Percentiles rank a stretch among this genome's conserved stretches.
phyloP scores from a whole-genome alignment of 2,888 invertebrate species.

The Torymus texanus region DNA sequence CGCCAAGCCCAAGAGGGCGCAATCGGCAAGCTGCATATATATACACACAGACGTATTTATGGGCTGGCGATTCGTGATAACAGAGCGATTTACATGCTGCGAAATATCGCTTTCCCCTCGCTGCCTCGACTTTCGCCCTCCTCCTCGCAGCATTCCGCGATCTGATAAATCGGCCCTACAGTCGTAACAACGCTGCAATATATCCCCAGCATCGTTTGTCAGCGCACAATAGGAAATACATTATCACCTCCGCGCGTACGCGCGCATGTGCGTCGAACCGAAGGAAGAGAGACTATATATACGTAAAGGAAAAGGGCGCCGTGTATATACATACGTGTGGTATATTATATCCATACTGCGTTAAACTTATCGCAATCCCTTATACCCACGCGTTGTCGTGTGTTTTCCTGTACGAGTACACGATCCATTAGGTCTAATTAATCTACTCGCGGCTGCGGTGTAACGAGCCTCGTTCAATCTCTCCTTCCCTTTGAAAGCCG shows the following conservation, averaged over 20 bases:
- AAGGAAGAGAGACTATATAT: neutral
- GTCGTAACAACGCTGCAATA: constrained; percentile 37
- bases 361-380: constrained; percentile 38
- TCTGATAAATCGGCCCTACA: constrained; percentile 44
- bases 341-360: neutral
- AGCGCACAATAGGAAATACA: constrained; percentile 50
- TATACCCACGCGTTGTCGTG: neutral
- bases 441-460: neutral
- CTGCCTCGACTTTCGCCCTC: neutral
- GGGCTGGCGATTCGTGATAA: constrained; percentile 31
- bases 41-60: neutral
- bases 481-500: neutral
- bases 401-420: neutral
- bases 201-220: constrained; percentile 43
- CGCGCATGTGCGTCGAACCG: too few species aligned
- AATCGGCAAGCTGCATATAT: neutral
- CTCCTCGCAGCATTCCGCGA: constrained; percentile 10
- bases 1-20: neutral
- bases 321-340: neutral
- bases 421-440: constrained; percentile 32
- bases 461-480: neutral
- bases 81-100: constrained; percentile 32
- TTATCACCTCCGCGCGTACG: constrained; percentile 8
- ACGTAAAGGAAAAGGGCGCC: neutral
- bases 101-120: constrained; percentile 14